These are phyloP conservation scores for Euzetes globulus DNA, from an alignment of 2,888 invertebrate genomes.

Conservation along the genomic window DNA sequence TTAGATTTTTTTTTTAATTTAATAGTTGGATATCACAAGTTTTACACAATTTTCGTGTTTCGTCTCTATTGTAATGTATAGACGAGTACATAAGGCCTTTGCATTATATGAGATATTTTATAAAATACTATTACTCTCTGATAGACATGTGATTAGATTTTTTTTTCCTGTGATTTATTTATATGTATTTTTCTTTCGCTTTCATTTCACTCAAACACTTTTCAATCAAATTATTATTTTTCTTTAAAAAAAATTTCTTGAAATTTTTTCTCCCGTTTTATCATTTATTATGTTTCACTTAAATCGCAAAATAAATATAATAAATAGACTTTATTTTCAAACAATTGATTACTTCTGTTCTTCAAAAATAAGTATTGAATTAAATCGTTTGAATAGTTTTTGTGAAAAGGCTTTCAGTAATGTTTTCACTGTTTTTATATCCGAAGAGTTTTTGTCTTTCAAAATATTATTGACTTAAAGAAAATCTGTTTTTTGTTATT, in stretches of 20 bases:
- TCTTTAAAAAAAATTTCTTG: background rate
- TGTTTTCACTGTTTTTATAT: background rate
- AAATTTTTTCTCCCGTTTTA: background rate
- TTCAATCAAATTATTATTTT: conserved; percentile 5
- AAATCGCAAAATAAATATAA: conserved; percentile 24
- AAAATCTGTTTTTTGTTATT: background rate
- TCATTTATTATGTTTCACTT: conserved; percentile 23
- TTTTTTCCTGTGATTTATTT: conserved; percentile 8
- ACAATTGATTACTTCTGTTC: conserved; percentile 3
- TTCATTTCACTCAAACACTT: background rate
- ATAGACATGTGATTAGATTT: conserved; percentile 24
- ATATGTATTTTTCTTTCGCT: background rate
- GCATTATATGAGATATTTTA: background rate
- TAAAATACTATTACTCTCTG: background rate
- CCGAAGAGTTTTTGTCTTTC: background rate
- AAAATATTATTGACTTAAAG: background rate
- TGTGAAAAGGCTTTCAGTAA: too few species aligned
- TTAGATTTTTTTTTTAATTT: background rate
- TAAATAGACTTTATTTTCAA: conserved; percentile 22
- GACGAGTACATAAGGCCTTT: background rate
- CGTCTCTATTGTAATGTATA: background rate
- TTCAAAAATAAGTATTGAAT: background rate
- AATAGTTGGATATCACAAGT: conserved; percentile 1
- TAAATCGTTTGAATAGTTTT: background rate
- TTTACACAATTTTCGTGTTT: conserved; percentile 9